Base-by-base conservation (phyloP, 2,797 vertebrate genomes). In the Channallabes apus region DNA sequence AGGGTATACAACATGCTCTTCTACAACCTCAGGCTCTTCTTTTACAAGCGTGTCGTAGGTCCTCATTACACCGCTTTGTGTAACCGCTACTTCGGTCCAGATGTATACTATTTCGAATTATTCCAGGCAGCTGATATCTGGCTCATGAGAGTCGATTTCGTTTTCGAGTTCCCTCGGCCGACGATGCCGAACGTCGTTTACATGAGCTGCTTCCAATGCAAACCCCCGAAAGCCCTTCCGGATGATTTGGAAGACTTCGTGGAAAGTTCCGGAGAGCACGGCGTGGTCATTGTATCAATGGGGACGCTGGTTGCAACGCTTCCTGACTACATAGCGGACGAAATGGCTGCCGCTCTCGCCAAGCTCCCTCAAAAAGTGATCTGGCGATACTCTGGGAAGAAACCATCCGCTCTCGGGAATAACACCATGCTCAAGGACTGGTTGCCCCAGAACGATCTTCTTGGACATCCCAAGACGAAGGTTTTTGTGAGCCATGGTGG, bases 131-230 rank as follows among this genome's bases (percentile, higher is more conserved):
- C 94, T 3, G 93, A 96, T 82, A 83, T 96, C 62, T 95, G 94
- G 93, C 92, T 96, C 0, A 95, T 95, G 94, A 92, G 92, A 85
- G 93, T 93, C 24, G 94, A 96, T 87, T 96, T 95, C 90, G 93
- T 95, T 24, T 94, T 96, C 64, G 94, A 95, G 84, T 95, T 93
- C 58, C 94, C 95, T 27, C 93, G 94, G 0, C 95, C 95, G n/a
- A 94, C 94, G 0, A 93, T 96, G 94, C 95, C 95, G 56, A 96
- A 96, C 75, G 64, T 95, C 0, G 83, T 95, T 68, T 96, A 96
- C 17, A 91, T 96, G 3, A 94, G 93, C n/a, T 94, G 95, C 1
- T 95, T 96, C 62, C 95, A 96, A 9, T 95, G 95, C 86, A 93
- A 91, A 90, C 92, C 94, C 14, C 65, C 93, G 0, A 90, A 94